Evolutionary conservation across 2,888 invertebrate species (phyloP), one percentile per base, ranked within the genome.

Genomic region (Neelides folsomi): DNA sequence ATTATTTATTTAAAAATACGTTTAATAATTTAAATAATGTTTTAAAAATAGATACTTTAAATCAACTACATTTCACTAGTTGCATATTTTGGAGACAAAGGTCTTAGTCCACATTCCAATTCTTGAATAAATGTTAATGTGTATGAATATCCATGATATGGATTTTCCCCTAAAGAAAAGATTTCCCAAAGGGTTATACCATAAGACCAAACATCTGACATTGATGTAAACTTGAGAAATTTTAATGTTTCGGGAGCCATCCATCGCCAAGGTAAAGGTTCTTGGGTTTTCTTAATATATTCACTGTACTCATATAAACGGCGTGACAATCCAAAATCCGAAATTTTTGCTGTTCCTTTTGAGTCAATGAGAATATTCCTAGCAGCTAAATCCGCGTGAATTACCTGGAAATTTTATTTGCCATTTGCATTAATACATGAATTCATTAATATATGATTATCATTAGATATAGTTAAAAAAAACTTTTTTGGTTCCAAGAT

Each of bases 231-330:
- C 5, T 20, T 39, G 27, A 48, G 13, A 3, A 20, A 10, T 12
- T 40, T 38, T 5, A 48, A 16, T 8, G 19, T 10, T 19, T 48
- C 39, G 1, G 48, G 48, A n/a, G 19, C 27, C 48, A 48, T 48
- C 48, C 48, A 48, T 38, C 48, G 15, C 39, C 38, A 48, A 4
- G 48, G 48, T n/a, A 48, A 40, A n/a, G 48, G 48, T 12, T 39
- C 39, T 13, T 38, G 27, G 2, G 39, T 16, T 9, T 48, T 40
- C 38, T 39, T 39, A 3, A 34, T 44, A 13, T 35, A 38, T 16
- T 16, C 36, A 12, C 20, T 48, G n/a, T 48, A 38, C 7, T 34
- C 13, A 18, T 48, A 48, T 19, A 48, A 12, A 18, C 40, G 38
- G 3, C 39, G 16, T 3, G 48, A 48, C 10, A 48, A 20, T 18